Percentiles rank a stretch among this genome's conserved stretches.
These are phyloP conservation scores for Rhynchotus rufescens DNA, from an alignment of 2,797 vertebrate genomes.

Conservation along the genomic window DNA sequence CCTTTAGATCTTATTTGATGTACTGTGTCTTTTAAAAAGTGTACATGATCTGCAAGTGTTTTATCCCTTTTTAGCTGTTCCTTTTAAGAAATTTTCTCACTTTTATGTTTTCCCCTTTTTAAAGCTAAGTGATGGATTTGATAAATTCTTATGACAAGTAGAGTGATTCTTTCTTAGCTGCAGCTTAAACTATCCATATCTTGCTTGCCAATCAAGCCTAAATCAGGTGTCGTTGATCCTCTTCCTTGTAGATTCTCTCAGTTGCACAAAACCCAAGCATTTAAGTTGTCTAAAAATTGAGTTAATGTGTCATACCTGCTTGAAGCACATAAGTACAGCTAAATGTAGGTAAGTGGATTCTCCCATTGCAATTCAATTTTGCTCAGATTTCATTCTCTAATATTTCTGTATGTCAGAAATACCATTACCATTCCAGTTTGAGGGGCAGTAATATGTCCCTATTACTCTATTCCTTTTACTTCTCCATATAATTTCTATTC, in stretches of 20 bases:
- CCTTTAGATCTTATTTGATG: background rate
- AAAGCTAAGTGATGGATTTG: background rate
- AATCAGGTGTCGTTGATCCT: background rate
- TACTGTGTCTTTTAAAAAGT: background rate
- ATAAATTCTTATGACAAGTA: background rate
- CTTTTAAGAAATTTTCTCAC: background rate
- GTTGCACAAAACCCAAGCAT: background rate
- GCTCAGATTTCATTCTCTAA: too few relatives aligned
- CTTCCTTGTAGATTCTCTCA: background rate
- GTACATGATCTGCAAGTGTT: background rate
- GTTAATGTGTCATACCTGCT: background rate
- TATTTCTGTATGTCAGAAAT: too few relatives aligned
- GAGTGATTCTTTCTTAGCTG: background rate
- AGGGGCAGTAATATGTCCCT: too few relatives aligned
- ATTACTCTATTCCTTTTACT: too few relatives aligned
- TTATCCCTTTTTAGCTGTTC: background rate
- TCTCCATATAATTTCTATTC: background rate
- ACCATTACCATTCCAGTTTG: too few relatives aligned
- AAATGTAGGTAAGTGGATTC: background rate
- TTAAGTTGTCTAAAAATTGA: background rate
- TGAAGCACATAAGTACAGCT: background rate
- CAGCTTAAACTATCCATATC: background rate
- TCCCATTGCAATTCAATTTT: too few relatives aligned
- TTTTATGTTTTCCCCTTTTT: conserved; percentile 7
- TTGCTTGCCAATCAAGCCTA: background rate